Evolutionary conservation across 2,888 invertebrate genomes (phyloP).

Genomic region (Philereme vetulata): DNA sequence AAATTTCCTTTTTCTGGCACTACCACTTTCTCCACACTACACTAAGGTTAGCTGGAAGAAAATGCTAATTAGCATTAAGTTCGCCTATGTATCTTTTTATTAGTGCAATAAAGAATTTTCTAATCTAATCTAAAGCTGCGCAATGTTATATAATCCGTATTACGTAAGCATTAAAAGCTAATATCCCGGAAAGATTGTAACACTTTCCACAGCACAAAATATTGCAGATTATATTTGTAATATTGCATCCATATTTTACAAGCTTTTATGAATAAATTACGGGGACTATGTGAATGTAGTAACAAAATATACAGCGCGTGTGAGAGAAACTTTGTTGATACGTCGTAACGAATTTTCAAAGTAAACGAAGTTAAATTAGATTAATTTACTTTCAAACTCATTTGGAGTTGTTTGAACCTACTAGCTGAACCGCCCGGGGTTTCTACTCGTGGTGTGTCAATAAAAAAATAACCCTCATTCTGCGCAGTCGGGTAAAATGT

Average conservation of each 20-base stretch:
- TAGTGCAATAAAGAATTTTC: too few relatives aligned
- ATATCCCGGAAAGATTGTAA: not conserved
- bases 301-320: constrained; percentile 9
- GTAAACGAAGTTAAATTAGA: constrained; percentile 11
- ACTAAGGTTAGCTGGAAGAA: too few relatives aligned
- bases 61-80: too few relatives aligned
- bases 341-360: constrained; percentile 13
- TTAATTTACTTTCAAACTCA: constrained; percentile 1
- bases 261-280: constrained; percentile 8
- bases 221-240: not conserved
- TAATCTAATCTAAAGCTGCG: too few relatives aligned
- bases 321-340: constrained; percentile 10
- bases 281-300: constrained; percentile 2
- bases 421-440: not conserved
- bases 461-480: too few relatives aligned
- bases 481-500: too few relatives aligned
- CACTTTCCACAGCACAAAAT: not conserved
- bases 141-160: not conserved
- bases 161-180: not conserved
- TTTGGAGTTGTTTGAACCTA: not conserved
- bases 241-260: constrained; percentile 1
- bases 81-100: too few relatives aligned
- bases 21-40: too few relatives aligned
- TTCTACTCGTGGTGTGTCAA: too few relatives aligned
- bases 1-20: too few relatives aligned